Conservation (phyloP, 1,140 invertebrate genomes). For the Aricia agestis region DNA sequence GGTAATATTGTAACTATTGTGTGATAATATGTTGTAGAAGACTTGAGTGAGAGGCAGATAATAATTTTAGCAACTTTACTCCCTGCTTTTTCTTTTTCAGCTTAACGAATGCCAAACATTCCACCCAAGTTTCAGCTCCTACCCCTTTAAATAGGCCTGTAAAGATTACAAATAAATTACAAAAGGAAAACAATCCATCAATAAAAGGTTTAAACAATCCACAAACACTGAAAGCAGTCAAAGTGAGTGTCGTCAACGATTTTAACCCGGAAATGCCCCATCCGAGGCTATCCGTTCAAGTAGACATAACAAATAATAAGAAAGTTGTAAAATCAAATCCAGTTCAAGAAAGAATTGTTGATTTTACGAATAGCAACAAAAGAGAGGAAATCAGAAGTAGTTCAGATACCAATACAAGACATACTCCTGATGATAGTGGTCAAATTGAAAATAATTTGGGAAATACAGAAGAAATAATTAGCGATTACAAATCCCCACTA, state of each 20-base stretch:
- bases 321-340: constrained; percentile 48
- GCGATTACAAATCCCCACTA: constrained; percentile 61
- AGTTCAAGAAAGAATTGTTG: constrained; percentile 32
- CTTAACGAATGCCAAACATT: constrained; percentile 46
- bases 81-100: constrained; percentile 38
- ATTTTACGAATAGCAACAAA: constrained; percentile 25
- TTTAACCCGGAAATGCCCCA: constrained; percentile 34
- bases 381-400: constrained; percentile 18
- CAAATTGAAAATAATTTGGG: constrained; percentile 4
- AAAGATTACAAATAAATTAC: constrained; percentile 39
- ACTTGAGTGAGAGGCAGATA: too few relatives aligned
- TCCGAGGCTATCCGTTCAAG: constrained; percentile 45
- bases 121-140: constrained; percentile 33
- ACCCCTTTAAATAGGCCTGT: constrained; percentile 18
- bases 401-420: neutral
- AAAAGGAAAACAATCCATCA: constrained; percentile 60
- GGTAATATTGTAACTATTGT: constrained; percentile 39
- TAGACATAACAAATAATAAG: constrained; percentile 53
- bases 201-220: constrained; percentile 41
- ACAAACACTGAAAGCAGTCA: constrained; percentile 36
- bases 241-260: constrained; percentile 53
- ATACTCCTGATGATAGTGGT: neutral
- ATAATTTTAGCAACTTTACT: constrained; percentile 22
- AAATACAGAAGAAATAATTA: constrained; percentile 14
- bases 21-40: neutral